Percentiles rank a stretch among this genome's conserved stretches.
Conservation (phyloP, 2,888 invertebrate species). For the Metalampra italica region DNA sequence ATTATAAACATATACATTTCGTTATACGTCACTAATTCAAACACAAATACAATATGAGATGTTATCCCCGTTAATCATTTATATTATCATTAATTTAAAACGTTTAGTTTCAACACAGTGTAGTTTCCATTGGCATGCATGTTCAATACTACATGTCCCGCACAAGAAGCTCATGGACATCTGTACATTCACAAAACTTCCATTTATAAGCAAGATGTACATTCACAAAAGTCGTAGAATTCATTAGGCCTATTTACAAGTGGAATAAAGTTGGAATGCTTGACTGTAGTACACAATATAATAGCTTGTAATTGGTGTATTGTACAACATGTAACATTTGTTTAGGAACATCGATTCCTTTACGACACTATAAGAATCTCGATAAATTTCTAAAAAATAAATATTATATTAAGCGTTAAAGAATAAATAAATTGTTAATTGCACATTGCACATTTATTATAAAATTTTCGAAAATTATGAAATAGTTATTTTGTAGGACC, state of each 20-base stretch:
- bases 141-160: conserved; percentile 50
- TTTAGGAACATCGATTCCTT: conserved; percentile 72
- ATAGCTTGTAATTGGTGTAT: conserved; percentile 54
- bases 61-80: conserved; percentile 67
- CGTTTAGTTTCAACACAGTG: conserved; percentile 61
- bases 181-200: conserved; percentile 68
- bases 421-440: conserved; percentile 73
- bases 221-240: conserved; percentile 62
- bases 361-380: conserved; percentile 44
- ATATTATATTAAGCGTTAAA: conserved; percentile 67
- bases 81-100: conserved; percentile 57
- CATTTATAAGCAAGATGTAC: conserved; percentile 67
- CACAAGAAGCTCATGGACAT: conserved; percentile 48
- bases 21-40: conserved; percentile 76
- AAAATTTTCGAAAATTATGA: conserved; percentile 60
- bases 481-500: conserved; percentile 45
- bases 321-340: conserved; percentile 59
- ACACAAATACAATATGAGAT: conserved; percentile 79
- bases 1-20: conserved; percentile 79
- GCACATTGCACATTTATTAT: conserved; percentile 66
- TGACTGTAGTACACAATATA: conserved; percentile 62
- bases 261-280: conserved; percentile 77
- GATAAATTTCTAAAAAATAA: conserved; percentile 71
- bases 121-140: conserved; percentile 56
- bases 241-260: conserved; percentile 76